Evolutionary conservation across 2,113 vertebrate species (phyloP).

Genomic region (Emydocephalus ijimae): DNA sequence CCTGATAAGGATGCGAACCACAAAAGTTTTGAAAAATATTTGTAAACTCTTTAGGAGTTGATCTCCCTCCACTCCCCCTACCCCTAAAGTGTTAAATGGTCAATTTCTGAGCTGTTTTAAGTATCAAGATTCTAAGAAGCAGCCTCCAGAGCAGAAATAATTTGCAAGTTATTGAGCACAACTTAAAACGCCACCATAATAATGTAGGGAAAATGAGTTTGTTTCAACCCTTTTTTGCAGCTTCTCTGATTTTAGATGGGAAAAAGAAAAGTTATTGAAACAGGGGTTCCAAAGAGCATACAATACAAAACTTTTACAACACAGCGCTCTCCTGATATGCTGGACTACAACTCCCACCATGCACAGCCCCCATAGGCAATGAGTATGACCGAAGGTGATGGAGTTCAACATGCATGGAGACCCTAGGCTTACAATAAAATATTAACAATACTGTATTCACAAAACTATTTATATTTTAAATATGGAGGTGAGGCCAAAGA

Average conservation of each 20-base stretch:
- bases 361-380: background rate
- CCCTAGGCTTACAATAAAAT: background rate
- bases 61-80: background rate
- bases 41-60: background rate
- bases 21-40: background rate
- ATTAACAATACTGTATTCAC: conserved; percentile 15
- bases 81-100: background rate
- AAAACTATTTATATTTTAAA: conserved; percentile 12
- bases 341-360: background rate
- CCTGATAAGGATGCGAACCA: background rate
- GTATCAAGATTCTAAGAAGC: conserved; percentile 31
- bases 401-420: background rate
- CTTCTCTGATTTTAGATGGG: conserved; percentile 21
- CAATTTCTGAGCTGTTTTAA: background rate
- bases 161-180: background rate
- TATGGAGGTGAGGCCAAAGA: conserved; percentile 15
- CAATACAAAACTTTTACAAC: background rate
- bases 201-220: background rate
- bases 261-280: conserved; percentile 34
- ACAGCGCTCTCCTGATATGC: background rate
- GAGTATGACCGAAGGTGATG: background rate
- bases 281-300: background rate
- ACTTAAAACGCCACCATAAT: background rate
- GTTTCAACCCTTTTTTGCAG: background rate
- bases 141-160: background rate